Evolutionary conservation across 2,113 vertebrate species (phyloP).

Genomic region (Vimba vimba): DNA sequence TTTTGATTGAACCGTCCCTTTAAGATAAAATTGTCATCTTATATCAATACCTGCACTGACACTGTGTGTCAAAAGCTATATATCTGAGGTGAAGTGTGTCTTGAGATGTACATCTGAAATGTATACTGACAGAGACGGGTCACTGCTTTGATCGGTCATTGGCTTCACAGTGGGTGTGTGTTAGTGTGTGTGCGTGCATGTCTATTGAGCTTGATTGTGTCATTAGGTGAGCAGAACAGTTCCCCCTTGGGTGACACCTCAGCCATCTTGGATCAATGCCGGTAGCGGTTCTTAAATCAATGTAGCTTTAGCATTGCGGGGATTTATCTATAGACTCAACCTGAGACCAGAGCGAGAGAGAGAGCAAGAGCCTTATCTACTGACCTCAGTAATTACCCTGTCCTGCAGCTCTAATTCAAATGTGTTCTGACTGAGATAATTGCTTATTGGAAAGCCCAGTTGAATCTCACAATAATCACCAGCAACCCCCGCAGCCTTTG

Average conservation of each 20-base stretch:
- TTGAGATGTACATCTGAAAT: background rate
- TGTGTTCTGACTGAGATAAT: slow-evolving; percentile 76
- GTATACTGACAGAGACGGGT: background rate
- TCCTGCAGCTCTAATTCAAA: slow-evolving; percentile 74
- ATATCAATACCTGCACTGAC: background rate
- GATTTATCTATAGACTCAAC: slow-evolving; percentile 72
- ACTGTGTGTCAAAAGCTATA: background rate
- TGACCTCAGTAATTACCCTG: slow-evolving; percentile 76
- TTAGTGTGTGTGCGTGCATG: slow-evolving; percentile 14
- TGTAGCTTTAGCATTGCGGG: slow-evolving; percentile 74
- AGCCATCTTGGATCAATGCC: slow-evolving; percentile 77
- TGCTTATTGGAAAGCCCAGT: slow-evolving; percentile 69
- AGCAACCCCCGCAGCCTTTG: slow-evolving; percentile 39
- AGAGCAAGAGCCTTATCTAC: slow-evolving; percentile 63
- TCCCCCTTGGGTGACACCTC: slow-evolving; percentile 66
- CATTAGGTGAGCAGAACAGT: slow-evolving; percentile 68
- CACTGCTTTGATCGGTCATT: slow-evolving; percentile 32
- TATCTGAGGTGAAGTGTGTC: background rate
- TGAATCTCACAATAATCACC: slow-evolving; percentile 63
- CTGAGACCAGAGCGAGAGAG: slow-evolving; percentile 48
- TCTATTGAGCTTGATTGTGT: slow-evolving; percentile 75
- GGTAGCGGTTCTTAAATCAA: slow-evolving; percentile 75
- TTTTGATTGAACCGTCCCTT: background rate
- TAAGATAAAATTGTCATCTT: background rate
- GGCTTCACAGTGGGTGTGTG: background rate